Conservation (phyloP, 2,113 vertebrate genomes). For the Peucedramus taeniatus region DNA sequence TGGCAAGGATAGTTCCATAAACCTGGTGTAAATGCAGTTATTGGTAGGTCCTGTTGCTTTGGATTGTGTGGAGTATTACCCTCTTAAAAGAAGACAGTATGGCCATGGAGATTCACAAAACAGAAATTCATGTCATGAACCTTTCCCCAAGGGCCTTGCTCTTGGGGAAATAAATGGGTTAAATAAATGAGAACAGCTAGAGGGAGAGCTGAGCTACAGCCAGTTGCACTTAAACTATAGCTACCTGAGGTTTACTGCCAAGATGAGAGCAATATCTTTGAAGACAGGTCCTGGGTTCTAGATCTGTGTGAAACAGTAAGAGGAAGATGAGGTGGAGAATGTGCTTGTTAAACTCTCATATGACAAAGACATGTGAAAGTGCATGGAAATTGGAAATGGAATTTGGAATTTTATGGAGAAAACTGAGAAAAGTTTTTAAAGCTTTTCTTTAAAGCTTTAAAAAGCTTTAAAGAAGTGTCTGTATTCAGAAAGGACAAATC, state of each 20-base stretch:
- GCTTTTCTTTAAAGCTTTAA: no score
- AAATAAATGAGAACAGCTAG: background rate
- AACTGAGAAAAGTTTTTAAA: background rate
- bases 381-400: background rate
- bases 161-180: no score
- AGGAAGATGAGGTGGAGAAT: background rate
- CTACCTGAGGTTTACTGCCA: background rate
- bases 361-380: background rate
- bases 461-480: no score
- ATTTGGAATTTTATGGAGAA: background rate
- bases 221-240: background rate
- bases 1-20: background rate
- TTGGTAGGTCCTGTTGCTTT: background rate
- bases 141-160: background rate
- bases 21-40: background rate
- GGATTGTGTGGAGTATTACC: background rate
- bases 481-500: background rate
- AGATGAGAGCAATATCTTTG: background rate
- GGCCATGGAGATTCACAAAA: background rate
- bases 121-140: background rate
- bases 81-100: background rate
- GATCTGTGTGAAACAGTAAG: background rate
- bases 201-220: background rate
- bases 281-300: background rate
- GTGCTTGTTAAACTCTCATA: background rate